Evolutionary conservation across 1,140 invertebrate genomes (phyloP).

Genomic region (Alviniconcha marisindica): DNA sequence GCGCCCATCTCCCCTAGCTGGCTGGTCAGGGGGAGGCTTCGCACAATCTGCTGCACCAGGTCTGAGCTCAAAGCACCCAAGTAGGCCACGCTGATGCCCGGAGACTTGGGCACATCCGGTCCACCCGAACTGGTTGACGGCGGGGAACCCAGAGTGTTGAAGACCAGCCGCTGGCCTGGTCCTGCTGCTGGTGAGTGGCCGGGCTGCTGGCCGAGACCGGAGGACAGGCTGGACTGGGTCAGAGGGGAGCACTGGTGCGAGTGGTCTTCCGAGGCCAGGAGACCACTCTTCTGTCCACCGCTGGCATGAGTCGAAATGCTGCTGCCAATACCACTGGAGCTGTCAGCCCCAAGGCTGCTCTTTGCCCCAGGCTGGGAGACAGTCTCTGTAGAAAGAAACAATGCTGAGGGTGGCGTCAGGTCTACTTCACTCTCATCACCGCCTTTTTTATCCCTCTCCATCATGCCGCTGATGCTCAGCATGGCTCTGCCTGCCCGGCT

Average conservation of each 20-base stretch:
- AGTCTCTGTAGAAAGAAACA: no score
- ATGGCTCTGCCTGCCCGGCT: neutral
- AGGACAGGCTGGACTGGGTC: neutral
- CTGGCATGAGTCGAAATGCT: neutral
- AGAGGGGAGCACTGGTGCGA: no score
- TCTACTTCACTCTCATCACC: neutral
- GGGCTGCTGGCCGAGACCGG: neutral
- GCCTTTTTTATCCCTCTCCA: neutral
- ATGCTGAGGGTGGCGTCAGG: neutral
- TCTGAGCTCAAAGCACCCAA: constrained; percentile 7
- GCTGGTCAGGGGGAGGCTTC: constrained; percentile 19
- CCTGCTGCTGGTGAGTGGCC: neutral
- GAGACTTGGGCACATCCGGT: neutral
- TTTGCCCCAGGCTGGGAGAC: no score
- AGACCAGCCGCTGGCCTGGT: neutral
- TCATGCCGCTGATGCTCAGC: constrained; percentile 11
- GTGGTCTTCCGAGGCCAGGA: neutral
- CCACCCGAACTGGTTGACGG: neutral
- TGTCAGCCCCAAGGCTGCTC: neutral
- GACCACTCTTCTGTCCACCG: neutral
- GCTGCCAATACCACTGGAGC: constrained; percentile 26
- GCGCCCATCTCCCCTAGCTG: constrained; percentile 17
- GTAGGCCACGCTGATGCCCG: constrained; percentile 18
- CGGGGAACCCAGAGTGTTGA: neutral
- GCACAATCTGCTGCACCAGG: constrained; percentile 31